Evolutionary conservation across 2,113 vertebrate genomes (phyloP).

Genomic region (Sander vitreus): DNA sequence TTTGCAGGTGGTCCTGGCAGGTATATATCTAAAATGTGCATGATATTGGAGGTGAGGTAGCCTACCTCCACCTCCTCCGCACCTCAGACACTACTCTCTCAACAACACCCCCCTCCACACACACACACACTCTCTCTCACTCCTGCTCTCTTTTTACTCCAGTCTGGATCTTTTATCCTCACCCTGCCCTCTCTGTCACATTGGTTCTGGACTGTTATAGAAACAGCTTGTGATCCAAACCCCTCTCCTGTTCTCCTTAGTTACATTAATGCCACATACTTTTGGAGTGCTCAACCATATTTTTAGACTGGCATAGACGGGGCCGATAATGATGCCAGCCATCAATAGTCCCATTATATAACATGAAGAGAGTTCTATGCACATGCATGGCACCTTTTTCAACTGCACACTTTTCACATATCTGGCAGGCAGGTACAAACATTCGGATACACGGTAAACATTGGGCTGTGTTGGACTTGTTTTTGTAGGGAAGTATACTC

Average conservation of each 20-base stretch:
- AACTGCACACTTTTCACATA: constrained; percentile 24
- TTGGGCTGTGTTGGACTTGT: constrained; percentile 25
- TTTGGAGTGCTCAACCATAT: constrained; percentile 65
- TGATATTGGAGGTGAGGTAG: constrained; percentile 48
- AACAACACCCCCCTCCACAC: neutral
- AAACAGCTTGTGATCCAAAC: constrained; percentile 66
- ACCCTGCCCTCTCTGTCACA: constrained; percentile 55
- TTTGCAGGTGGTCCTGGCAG: constrained; percentile 47
- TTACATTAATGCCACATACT: constrained; percentile 73
- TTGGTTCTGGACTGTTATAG: constrained; percentile 60
- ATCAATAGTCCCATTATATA: constrained; percentile 71
- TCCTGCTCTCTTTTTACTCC: constrained; percentile 17
- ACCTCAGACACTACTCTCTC: constrained; percentile 16
- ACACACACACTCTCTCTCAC: constrained; percentile 7
- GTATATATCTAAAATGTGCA: constrained; percentile 45
- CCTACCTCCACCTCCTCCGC: constrained; percentile 52
- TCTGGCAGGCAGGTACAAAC: constrained; percentile 34
- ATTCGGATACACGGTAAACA: constrained; percentile 40
- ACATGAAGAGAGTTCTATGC: constrained; percentile 32
- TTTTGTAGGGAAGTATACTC: neutral
- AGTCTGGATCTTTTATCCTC: constrained; percentile 45
- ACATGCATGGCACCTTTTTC: constrained; percentile 31
- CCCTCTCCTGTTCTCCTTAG: constrained; percentile 61
- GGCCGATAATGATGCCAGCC: constrained; percentile 67
- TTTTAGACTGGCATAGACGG: constrained; percentile 72